Conservation (phyloP, 2,797 vertebrate genomes). For the Karalla daura region DNA sequence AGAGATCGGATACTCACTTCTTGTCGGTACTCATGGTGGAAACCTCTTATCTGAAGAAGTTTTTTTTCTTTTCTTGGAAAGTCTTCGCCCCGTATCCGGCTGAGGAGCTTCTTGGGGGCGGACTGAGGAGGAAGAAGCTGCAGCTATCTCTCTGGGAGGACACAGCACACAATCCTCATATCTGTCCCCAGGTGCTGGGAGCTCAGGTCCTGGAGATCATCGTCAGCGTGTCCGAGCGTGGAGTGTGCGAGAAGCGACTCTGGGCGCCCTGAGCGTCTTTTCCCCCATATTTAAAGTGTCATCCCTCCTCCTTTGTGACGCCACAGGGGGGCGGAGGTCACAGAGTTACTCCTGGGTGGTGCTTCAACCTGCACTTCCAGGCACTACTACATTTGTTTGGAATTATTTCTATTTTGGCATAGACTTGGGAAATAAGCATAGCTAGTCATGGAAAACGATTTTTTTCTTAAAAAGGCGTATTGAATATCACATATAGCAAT, state of each 20-base stretch:
- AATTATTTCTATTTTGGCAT: no score
- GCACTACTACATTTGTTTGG: no score
- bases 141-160: conserved; percentile 47
- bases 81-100: conserved; percentile 1
- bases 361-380: conserved; percentile 10
- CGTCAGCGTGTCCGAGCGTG: conserved; percentile 10
- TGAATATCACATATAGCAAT: no score
- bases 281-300: conserved; percentile 86
- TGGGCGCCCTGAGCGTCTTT: conserved; percentile 65
- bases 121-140: not conserved
- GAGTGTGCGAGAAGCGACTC: conserved; percentile 38
- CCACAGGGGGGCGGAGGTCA: conserved; percentile 60
- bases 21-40: conserved; percentile 81
- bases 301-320: conserved; percentile 84
- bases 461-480: no score
- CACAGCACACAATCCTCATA: conserved; percentile 34
- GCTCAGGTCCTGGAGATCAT: conserved; percentile 31
- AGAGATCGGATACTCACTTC: conserved; percentile 79
- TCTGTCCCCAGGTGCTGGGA: conserved; percentile 12
- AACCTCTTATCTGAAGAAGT: not conserved
- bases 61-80: not conserved
- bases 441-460: no score
- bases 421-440: no score
- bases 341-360: conserved; percentile 42
- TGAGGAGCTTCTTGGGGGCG: not conserved